These are phyloP conservation scores for Pemphredon lugubris DNA, from an alignment of 2,888 invertebrate species.

Conservation along the genomic window DNA sequence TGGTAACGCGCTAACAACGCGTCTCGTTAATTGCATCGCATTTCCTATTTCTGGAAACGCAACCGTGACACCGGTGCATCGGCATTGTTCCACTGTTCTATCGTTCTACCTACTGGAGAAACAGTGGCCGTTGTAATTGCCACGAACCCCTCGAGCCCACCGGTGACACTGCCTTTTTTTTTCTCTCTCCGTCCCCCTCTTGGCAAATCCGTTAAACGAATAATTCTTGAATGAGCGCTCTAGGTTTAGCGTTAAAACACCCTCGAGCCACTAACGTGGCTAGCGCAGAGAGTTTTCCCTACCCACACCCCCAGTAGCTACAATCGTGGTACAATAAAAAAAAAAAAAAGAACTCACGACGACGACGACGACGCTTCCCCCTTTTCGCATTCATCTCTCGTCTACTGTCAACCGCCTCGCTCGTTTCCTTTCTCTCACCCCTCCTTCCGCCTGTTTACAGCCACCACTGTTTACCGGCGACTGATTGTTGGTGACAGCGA, in stretches of 20 bases:
- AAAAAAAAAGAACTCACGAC: not conserved
- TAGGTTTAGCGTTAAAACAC: not conserved
- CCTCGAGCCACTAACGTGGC: no score
- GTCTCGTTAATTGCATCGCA: no score
- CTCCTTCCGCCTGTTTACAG: not conserved
- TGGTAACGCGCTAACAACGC: no score
- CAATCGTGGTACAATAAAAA: conserved; percentile 1
- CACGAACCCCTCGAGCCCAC: conserved; percentile 2
- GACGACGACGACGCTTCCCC: no score
- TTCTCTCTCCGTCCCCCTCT: no score
- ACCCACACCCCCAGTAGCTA: not conserved
- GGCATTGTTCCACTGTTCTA: no score
- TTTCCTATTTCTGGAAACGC: no score
- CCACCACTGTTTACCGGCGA: not conserved
- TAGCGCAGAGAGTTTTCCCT: not conserved
- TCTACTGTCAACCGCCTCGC: not conserved
- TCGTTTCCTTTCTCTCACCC: not conserved
- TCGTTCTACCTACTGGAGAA: no score
- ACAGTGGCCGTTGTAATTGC: conserved; percentile 4
- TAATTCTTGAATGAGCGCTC: conserved; percentile 33
- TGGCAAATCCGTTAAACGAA: conserved; percentile 28
- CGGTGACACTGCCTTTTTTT: conserved; percentile 2
- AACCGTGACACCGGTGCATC: no score
- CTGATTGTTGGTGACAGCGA: not conserved
- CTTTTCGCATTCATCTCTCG: not conserved